These are phyloP conservation scores for Spatulosminthurus flaviceps DNA, from an alignment of 2,888 invertebrate species.

Conservation along the genomic window DNA sequence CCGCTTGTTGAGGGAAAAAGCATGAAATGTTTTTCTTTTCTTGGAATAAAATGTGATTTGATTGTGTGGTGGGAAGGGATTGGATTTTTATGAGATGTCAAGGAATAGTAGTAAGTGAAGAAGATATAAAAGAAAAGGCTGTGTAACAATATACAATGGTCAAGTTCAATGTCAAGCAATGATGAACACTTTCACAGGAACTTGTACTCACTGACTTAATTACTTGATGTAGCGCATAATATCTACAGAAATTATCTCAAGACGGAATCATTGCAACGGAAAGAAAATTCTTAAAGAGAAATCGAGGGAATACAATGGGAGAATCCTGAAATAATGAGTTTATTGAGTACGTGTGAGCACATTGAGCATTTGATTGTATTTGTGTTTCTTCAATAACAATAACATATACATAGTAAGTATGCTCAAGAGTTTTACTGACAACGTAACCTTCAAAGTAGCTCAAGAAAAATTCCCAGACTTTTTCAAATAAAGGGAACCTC, in stretches of 20 bases:
- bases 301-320: background rate
- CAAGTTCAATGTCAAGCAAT: background rate
- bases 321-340: slow-evolving; percentile 10
- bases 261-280: background rate
- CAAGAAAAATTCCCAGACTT: slow-evolving; percentile 1
- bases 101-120: too few relatives aligned
- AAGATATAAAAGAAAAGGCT: too few relatives aligned
- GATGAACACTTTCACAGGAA: background rate
- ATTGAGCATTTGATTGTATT: slow-evolving; percentile 8
- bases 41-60: too few relatives aligned
- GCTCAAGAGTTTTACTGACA: background rate
- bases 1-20: too few relatives aligned
- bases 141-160: too few relatives aligned
- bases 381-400: too few relatives aligned
- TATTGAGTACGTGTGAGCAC: slow-evolving; percentile 18
- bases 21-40: too few relatives aligned
- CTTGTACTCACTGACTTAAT: background rate
- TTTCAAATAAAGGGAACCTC: background rate
- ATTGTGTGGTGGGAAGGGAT: too few relatives aligned
- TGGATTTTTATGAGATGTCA: too few relatives aligned
- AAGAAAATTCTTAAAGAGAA: background rate
- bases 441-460: background rate
- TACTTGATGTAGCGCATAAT: background rate
- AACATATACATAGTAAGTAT: too few relatives aligned
- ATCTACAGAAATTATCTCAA: background rate